Conservation (phyloP, 2,113 vertebrate genomes). For the Tapirus terrestris region DNA sequence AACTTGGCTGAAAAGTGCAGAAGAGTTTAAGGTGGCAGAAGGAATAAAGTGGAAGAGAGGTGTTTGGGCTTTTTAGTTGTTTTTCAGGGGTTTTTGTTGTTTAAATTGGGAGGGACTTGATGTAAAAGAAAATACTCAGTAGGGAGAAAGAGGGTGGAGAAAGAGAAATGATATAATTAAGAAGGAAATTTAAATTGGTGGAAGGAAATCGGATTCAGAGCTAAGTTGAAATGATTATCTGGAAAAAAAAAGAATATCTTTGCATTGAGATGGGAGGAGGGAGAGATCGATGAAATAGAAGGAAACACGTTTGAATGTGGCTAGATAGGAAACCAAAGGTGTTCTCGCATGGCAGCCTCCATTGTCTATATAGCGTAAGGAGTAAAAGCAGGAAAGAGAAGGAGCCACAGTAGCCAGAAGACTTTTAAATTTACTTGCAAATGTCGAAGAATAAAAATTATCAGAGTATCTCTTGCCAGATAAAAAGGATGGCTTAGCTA, state of each 20-base stretch:
- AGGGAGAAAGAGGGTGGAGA: background rate
- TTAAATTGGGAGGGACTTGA: background rate
- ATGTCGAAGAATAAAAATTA: background rate
- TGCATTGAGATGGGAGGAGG: background rate
- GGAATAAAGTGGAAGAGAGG: background rate
- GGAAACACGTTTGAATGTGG: background rate
- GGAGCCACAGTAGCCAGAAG: background rate
- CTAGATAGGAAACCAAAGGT: background rate
- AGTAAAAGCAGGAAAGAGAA: background rate
- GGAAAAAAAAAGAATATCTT: background rate
- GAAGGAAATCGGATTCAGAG: background rate
- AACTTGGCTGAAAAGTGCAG: background rate
- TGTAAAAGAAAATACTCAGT: conserved; percentile 3
- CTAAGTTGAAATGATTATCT: background rate
- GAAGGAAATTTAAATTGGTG: background rate
- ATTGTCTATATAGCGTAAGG: background rate
- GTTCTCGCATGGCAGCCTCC: background rate
- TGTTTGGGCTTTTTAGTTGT: background rate
- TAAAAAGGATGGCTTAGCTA: background rate
- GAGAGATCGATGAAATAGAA: background rate
- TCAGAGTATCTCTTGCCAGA: background rate
- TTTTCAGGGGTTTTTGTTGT: background rate
- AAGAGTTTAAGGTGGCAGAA: background rate
- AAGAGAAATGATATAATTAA: background rate
- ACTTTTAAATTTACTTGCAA: background rate